phyloP scores from a whole-genome alignment of 2,888 invertebrate genomes.

The Halocaridina rubra region DNA sequence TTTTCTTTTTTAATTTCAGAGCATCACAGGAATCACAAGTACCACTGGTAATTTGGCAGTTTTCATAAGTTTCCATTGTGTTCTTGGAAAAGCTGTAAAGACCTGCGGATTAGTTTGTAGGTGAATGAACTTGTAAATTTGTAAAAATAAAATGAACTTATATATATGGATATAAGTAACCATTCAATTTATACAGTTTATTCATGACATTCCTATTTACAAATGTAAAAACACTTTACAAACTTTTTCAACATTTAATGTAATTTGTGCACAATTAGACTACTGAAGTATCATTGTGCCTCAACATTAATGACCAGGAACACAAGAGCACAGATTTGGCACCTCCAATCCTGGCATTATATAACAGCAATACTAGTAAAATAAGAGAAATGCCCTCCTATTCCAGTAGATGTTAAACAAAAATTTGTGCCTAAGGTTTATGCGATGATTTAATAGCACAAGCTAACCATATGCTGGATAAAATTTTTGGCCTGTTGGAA shows the following conservation, averaged over 20 bases:
- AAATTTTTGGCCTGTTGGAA: too few relatives aligned
- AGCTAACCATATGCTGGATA: too few relatives aligned
- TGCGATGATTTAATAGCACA: too few relatives aligned
- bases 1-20: constrained; percentile 3
- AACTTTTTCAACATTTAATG: constrained; percentile 61
- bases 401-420: too few relatives aligned
- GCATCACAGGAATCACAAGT: constrained; percentile 48
- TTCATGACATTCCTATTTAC: constrained; percentile 60
- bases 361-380: too few relatives aligned
- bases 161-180: constrained; percentile 41
- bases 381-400: too few relatives aligned
- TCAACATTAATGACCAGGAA: too few relatives aligned
- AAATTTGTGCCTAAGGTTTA: too few relatives aligned
- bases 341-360: too few relatives aligned
- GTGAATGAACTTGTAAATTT: constrained; percentile 25
- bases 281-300: constrained; percentile 27
- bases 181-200: constrained; percentile 41
- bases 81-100: too few relatives aligned
- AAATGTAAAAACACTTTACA: constrained; percentile 64
- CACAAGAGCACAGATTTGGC: too few relatives aligned
- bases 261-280: constrained; percentile 60
- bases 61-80: background rate
- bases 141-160: background rate
- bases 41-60: constrained; percentile 33
- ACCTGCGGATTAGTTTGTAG: background rate